Conservation (phyloP, 1,140 invertebrate genomes). For the Lethrus apterus region DNA sequence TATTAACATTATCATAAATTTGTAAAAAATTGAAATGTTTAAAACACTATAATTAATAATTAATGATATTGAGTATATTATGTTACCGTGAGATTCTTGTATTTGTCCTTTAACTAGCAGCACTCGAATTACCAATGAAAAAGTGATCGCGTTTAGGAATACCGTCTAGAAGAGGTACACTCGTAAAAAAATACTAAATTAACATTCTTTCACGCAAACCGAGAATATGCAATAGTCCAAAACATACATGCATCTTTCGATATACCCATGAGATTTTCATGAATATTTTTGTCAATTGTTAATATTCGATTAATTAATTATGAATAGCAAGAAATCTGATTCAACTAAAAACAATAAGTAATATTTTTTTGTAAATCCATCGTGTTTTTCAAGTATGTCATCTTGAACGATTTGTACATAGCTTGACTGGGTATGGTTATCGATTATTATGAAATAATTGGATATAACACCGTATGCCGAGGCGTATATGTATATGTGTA, state of each 20-base stretch:
- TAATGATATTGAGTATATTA: too few relatives aligned
- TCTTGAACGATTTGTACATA: conserved; percentile 9
- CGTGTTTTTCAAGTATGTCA: too few relatives aligned
- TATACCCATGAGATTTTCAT: not conserved
- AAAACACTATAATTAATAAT: too few relatives aligned
- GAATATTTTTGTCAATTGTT: conserved; percentile 3
- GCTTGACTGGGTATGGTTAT: not conserved
- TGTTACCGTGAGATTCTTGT: too few relatives aligned
- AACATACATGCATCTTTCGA: not conserved
- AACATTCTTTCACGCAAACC: conserved; percentile 19
- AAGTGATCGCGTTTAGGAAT: conserved; percentile 19
- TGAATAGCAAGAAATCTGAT: too few relatives aligned
- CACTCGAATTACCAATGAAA: conserved; percentile 20
- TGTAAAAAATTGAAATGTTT: too few relatives aligned
- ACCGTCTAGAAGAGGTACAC: conserved; percentile 16
- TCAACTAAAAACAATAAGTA: too few relatives aligned
- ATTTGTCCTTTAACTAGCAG: too few relatives aligned
- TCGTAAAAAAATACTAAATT: conserved; percentile 17
- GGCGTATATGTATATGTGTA: not conserved
- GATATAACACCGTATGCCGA: not conserved
- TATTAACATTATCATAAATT: too few relatives aligned
- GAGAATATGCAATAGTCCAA: conserved; percentile 10
- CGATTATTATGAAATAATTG: not conserved
- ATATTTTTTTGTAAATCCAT: too few relatives aligned
- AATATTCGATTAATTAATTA: too few relatives aligned